Conservation (phyloP, 2,113 vertebrate species). For the Piaya cayana region DNA sequence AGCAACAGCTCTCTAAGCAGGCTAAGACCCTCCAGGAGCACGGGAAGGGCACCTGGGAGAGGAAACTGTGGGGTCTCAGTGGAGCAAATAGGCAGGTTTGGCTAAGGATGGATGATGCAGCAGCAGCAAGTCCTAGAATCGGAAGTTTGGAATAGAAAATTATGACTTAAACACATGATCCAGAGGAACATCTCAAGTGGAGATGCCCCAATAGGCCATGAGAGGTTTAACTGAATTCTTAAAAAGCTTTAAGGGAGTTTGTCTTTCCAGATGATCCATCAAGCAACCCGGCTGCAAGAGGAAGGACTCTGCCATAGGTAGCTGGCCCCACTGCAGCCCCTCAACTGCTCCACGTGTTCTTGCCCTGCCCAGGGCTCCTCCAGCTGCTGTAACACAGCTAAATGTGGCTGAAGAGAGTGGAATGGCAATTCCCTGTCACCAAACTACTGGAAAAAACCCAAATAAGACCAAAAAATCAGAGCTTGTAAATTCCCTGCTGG, state of each 20-base stretch:
- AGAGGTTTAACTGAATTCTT: neutral
- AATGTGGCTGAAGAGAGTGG: neutral
- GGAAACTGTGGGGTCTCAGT: neutral
- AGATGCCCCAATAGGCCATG: neutral
- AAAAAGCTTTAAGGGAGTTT: neutral
- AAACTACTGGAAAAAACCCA: neutral
- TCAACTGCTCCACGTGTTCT: neutral
- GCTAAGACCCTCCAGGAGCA: neutral
- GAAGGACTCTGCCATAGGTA: neutral
- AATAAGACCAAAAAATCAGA: neutral
- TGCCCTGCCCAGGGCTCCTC: neutral
- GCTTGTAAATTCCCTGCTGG: neutral
- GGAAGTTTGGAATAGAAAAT: neutral
- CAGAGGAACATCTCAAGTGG: neutral
- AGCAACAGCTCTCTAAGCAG: neutral
- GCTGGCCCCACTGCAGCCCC: neutral
- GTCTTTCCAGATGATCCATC: neutral
- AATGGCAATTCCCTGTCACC: neutral
- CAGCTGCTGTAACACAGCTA: neutral
- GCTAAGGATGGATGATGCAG: neutral
- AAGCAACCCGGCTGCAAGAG: neutral
- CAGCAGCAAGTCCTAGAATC: neutral
- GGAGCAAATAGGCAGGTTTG: neutral
- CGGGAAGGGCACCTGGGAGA: neutral
- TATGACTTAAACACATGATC: neutral